Base-by-base conservation (phyloP, 2,888 invertebrate species). In the Theretra japonica region DNA sequence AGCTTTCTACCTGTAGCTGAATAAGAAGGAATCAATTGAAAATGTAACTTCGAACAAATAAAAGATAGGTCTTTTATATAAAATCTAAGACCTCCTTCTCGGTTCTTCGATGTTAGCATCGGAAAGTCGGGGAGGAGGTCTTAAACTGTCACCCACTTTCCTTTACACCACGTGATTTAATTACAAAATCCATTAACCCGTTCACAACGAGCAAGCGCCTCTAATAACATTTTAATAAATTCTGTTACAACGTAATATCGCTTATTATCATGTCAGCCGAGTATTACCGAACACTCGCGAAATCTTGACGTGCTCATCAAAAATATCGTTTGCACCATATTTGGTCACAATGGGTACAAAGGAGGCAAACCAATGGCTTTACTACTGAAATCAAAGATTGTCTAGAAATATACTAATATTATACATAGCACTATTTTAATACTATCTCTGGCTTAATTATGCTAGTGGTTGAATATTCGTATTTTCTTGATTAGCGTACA, bases 201-300 rank as follows among this genome's bases (percentile, higher is more conserved):
- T 17, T 53, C 53, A 53, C 53, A 53, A 53, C 53, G 53, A 53
- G 19, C 53, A n/a, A 53, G 53, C 53, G 53, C 19, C 53, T 53
- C 53, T 53, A 53, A 53, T 53, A 53, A 53, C 53, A n/a, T 53
- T 53, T 53, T 53, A 53, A 53, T 53, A 53, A 53, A 53, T 53
- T 53, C 53, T 53, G 53, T 53, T 58, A 58, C 25, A 28, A 58
- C 58, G 25, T 25, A 58, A 58, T 25, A 58, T 25, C 17, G 58
- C 58, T 58, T 58, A 58, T 58, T 58, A 58, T 58, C 58, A 23
- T 58, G 58, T 58, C 58, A 15, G 58, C 17, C 58, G 58, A 23
- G 58, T 58, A 21, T 58, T 25, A 25, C 11, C 17, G 25, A 58
- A 58, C 6, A 23, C 23, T 25, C 23, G 5, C 17, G 58, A 58